These are phyloP conservation scores for Elephantulus edwardii DNA, from an alignment of 2,113 vertebrate genomes.

Conservation along the genomic window DNA sequence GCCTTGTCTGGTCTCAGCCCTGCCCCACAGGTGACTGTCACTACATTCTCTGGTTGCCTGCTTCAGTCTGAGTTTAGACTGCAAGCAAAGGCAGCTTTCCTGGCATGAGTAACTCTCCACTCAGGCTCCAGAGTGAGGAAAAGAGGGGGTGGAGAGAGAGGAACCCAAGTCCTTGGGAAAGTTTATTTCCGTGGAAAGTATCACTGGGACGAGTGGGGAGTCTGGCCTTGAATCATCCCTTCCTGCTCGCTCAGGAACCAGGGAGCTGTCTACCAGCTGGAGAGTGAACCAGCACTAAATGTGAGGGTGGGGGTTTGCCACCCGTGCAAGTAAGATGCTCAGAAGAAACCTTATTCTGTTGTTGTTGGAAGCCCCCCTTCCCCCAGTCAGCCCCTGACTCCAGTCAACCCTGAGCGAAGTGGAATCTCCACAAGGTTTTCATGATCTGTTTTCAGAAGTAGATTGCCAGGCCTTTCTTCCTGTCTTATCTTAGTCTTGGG, in stretches of 20 bases:
- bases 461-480: too few species aligned
- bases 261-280: background rate
- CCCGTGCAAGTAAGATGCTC: fast-evolving
- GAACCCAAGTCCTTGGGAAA: slow-evolving; percentile 17
- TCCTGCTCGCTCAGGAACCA: background rate
- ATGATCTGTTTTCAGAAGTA: too few species aligned
- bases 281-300: background rate
- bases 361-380: background rate
- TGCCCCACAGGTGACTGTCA: background rate
- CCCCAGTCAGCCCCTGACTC: background rate
- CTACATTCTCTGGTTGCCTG: too few species aligned
- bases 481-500: too few species aligned
- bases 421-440: background rate
- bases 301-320: background rate
- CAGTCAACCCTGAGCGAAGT: background rate
- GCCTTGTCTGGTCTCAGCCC: too few species aligned
- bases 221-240: background rate
- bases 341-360: background rate
- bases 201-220: background rate
- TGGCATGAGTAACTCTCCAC: background rate
- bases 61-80: fast-evolving
- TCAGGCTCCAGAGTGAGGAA: background rate
- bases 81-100: fast-evolving
- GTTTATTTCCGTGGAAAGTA: slow-evolving; percentile 31
- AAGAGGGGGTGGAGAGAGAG: background rate